Evolutionary conservation across 2,888 invertebrate species (phyloP), one percentile per base, ranked within the genome.

Genomic region (Adelphocoris suturalis): DNA sequence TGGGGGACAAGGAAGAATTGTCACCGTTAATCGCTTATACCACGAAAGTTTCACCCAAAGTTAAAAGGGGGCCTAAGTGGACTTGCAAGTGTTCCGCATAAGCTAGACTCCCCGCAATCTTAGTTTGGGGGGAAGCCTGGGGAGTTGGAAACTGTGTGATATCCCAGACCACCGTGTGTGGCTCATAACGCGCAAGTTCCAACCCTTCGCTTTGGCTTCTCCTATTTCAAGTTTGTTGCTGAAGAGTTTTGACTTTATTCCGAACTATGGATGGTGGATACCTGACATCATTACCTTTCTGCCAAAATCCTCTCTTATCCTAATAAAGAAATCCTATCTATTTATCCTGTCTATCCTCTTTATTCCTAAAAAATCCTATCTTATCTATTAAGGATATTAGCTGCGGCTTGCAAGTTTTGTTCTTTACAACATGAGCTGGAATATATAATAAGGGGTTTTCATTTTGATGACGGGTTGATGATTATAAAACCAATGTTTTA

Each of bases 41-140:
- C 80, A 55, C 88, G 57, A 57, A 88, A 88, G 88, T 88, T 88
- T 88, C 80, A 48, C 46, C 61, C 27, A 46, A 85, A 88, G 88
- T 88, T 88, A 78, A 88, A 88, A 88, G 37, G 88, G n/a, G 46
- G 52, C 52, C 78, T 78, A 88, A 88, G 52, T 88, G 88, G 78
- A 78, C 76, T 86, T 86, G 86, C 46, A 37, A 61, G 86, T 48
- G 68, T 86, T 48, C 47, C 37, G 85, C 82, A 82, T 82, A 82
- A 82, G 47, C 82, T 48, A 27, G 47, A 9, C 19, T 16, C 46
- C 52, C 19, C 16, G 52, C 48, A 52, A 82, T 82, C 52, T 82
- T 82, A 82, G 82, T 82, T 82, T 82, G 82, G 78, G 11, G 78
- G 37, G 19, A 4, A 47, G 47, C 78, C 16, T 1, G 37, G 46